Conservation (phyloP, 2,113 vertebrate genomes). For the Promerops cafer region DNA sequence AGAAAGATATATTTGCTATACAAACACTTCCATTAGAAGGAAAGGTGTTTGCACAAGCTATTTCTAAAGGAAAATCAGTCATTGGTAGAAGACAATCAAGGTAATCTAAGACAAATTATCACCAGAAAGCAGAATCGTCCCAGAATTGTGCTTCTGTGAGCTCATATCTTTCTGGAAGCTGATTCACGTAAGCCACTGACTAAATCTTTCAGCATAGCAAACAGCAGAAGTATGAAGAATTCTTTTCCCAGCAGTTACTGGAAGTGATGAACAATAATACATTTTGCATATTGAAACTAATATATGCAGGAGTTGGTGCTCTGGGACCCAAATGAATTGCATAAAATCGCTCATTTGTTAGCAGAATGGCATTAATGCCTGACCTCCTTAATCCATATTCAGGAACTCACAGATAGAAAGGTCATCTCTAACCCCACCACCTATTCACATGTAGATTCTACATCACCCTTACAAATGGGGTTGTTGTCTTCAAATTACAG, state of each 20-base stretch:
- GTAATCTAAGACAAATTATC: not conserved
- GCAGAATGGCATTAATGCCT: not conserved
- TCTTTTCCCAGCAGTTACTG: not conserved
- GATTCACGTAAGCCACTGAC: not conserved
- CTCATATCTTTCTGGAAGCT: not conserved
- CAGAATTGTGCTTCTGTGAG: not conserved
- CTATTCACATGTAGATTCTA: slow-evolving; percentile 38
- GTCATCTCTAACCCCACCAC: not conserved
- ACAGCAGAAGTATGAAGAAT: not conserved
- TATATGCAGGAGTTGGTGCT: slow-evolving; percentile 28
- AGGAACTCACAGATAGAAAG: slow-evolving; percentile 36
- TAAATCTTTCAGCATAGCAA: not conserved
- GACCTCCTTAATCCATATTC: slow-evolving; percentile 26
- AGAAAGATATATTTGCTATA: not conserved
- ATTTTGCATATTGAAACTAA: slow-evolving; percentile 50
- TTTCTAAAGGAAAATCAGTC: not conserved
- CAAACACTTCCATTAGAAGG: not conserved
- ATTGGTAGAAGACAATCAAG: not conserved
- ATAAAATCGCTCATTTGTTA: slow-evolving; percentile 15
- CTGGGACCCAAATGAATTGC: slow-evolving; percentile 36
- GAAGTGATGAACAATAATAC: slow-evolving; percentile 15
- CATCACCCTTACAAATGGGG: slow-evolving; percentile 3
- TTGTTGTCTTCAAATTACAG: slow-evolving; percentile 26
- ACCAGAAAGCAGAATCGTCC: not conserved
- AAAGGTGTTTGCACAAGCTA: not conserved